These are phyloP conservation scores for Gryllus bimaculatus DNA, from an alignment of 1,140 invertebrate genomes.

Conservation along the genomic window DNA sequence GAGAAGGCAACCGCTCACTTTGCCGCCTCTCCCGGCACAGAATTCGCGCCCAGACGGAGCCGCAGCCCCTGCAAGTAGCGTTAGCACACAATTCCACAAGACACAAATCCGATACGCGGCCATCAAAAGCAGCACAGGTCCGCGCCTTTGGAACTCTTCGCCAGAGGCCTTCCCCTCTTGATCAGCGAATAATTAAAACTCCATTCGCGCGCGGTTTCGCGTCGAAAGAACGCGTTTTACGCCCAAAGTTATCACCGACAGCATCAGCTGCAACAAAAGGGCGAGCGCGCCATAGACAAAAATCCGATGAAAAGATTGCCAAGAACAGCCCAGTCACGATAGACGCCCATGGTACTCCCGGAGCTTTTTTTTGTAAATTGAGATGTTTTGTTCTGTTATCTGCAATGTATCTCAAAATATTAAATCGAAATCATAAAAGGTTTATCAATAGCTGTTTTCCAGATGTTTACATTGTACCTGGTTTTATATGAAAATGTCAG, in stretches of 20 bases:
- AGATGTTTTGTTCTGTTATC: conserved; percentile 5
- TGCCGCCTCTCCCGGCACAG: too few relatives aligned
- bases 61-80: neutral
- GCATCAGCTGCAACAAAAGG: neutral
- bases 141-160: neutral
- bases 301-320: neutral
- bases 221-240: neutral
- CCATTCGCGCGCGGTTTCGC: neutral
- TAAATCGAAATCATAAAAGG: conserved; percentile 5
- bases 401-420: conserved; percentile 1
- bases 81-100: neutral
- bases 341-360: neutral
- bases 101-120: neutral
- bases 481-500: conserved; percentile 5
- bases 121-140: neutral
- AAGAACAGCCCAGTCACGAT: neutral
- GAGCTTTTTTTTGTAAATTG: neutral
- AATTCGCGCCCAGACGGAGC: too few relatives aligned
- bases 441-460: neutral
- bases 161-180: neutral
- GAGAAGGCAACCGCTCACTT: too few relatives aligned
- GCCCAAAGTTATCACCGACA: neutral
- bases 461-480: conserved; percentile 1
- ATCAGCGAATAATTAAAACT: neutral
- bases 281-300: neutral